Evolutionary conservation across 2,888 invertebrate genomes (phyloP).

Genomic region (Drosophila ezoana): DNA sequence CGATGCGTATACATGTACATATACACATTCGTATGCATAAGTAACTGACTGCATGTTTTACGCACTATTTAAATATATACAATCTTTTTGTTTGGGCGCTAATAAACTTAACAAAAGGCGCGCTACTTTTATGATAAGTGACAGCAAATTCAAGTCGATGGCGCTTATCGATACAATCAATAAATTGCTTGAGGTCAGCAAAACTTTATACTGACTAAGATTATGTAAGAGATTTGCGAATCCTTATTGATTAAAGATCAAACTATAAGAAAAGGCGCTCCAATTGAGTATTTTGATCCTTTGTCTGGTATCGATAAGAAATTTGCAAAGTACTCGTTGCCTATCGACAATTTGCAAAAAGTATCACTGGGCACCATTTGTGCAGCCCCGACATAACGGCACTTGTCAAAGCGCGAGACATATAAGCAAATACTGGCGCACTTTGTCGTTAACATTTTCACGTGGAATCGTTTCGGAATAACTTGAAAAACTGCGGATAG

Average conservation of each 20-base stretch:
- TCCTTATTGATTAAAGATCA: background rate
- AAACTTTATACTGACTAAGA: background rate
- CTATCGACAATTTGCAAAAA: background rate
- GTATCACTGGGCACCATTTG: background rate
- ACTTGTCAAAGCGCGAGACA: constrained; percentile 12
- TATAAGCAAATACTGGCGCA: background rate
- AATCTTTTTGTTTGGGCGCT: background rate
- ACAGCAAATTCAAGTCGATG: no score
- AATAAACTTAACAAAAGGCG: background rate
- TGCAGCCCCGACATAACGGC: constrained; percentile 31
- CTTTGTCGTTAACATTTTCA: background rate
- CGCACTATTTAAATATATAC: background rate
- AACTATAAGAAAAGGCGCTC: background rate
- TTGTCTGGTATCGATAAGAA: constrained; percentile 2
- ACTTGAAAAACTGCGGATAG: background rate
- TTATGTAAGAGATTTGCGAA: background rate
- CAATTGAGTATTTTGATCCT: background rate
- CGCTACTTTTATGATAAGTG: background rate
- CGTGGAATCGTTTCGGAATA: background rate
- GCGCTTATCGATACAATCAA: no score
- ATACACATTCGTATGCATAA: constrained; percentile 2
- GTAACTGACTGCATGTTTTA: background rate
- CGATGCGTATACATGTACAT: constrained; percentile 40
- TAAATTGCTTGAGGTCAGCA: background rate
- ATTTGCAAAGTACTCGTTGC: background rate